Conservation (phyloP, 1,140 invertebrate genomes). For the Meloidogyne chitwoodi region DNA sequence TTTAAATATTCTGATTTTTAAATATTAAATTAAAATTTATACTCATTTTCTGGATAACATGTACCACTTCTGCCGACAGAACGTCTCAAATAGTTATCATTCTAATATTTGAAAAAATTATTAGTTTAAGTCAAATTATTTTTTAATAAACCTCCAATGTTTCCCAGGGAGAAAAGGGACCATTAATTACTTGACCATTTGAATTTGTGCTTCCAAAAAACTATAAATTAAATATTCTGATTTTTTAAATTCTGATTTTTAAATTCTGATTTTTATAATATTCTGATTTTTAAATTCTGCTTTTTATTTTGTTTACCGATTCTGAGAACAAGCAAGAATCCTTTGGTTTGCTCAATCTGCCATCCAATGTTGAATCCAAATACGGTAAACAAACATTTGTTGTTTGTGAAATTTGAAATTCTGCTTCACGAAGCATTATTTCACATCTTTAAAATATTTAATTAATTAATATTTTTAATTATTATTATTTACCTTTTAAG, state of each 20-base stretch:
- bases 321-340: not conserved
- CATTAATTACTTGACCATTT: not conserved
- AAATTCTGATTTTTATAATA: not conserved
- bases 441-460: conserved; percentile 5
- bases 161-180: not conserved
- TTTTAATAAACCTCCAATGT: not conserved
- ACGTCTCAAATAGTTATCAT: too few relatives aligned
- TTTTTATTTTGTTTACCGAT: not conserved
- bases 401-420: not conserved
- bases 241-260: not conserved
- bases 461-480: not conserved
- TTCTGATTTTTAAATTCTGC: too few relatives aligned
- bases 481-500: not conserved
- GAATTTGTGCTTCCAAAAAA: not conserved
- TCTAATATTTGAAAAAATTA: too few relatives aligned
- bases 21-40: too few relatives aligned
- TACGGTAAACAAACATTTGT: not conserved
- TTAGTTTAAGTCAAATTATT: too few relatives aligned
- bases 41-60: too few relatives aligned
- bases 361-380: conserved; percentile 8
- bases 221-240: not conserved
- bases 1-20: too few relatives aligned
- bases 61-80: too few relatives aligned
- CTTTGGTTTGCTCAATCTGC: not conserved
- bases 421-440: conserved; percentile 1